Percentiles rank a stretch among this genome's conserved stretches.
Evolutionary conservation across 2,113 vertebrate genomes (phyloP).

Genomic region (Notothenia coriiceps): DNA sequence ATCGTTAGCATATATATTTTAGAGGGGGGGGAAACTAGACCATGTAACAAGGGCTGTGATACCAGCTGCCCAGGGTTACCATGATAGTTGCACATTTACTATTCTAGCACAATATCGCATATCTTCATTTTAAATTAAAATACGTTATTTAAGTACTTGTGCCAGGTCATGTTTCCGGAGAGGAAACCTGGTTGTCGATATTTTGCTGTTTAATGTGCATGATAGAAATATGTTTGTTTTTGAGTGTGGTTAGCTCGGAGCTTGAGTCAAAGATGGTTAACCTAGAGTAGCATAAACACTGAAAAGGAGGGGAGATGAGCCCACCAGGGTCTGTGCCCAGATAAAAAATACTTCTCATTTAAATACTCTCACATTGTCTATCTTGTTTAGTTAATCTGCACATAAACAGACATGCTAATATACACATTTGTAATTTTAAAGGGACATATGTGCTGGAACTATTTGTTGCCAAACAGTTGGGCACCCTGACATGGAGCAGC

Average conservation of each 20-base stretch:
- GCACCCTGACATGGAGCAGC: not conserved
- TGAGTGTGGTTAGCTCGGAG: not conserved
- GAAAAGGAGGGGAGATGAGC: not conserved
- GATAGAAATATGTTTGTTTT: not conserved
- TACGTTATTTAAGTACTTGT: too few relatives aligned
- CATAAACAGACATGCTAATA: not conserved
- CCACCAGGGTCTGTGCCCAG: too few relatives aligned
- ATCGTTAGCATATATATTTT: too few relatives aligned
- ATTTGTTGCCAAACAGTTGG: not conserved
- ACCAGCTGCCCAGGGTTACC: not conserved
- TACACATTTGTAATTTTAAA: not conserved
- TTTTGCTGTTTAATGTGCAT: not conserved
- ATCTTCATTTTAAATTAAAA: too few relatives aligned
- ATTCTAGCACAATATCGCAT: too few relatives aligned
- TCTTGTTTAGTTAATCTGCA: not conserved
- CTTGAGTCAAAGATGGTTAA: not conserved
- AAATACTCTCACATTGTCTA: not conserved
- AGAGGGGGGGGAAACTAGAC: too few relatives aligned
- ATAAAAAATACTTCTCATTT: not conserved
- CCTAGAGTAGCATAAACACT: not conserved
- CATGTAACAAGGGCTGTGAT: not conserved
- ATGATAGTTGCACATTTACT: too few relatives aligned
- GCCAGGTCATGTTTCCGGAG: too few relatives aligned
- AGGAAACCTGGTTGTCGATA: not conserved
- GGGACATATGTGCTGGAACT: not conserved